Evolutionary conservation across 2,797 vertebrate species (phyloP).

Genomic region (Enteromius treurensis): DNA sequence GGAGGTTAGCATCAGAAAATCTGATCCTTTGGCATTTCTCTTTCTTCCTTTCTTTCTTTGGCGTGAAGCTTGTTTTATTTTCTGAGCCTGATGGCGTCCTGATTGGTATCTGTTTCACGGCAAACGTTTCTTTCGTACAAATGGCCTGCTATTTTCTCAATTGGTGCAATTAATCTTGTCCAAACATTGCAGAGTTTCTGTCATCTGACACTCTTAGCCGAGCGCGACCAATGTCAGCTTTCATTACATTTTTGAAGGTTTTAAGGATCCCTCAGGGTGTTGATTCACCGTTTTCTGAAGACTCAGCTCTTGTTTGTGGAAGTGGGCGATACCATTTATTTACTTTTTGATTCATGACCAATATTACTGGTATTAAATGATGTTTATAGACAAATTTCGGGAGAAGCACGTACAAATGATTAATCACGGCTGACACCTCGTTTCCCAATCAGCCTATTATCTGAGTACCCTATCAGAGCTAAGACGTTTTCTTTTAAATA

Average conservation of each 20-base stretch:
- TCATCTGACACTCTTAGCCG: slow-evolving; percentile 56
- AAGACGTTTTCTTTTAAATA: too few species aligned
- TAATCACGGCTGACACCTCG: too few species aligned
- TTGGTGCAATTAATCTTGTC: slow-evolving; percentile 64
- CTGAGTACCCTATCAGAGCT: too few species aligned
- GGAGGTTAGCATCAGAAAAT: slow-evolving; percentile 43
- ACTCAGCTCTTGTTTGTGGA: neutral
- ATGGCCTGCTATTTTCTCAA: slow-evolving; percentile 59
- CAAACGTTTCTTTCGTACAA: slow-evolving; percentile 59
- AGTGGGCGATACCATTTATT: neutral
- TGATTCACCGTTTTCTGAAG: neutral
- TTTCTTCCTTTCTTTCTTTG: slow-evolving; percentile 23
- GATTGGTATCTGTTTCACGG: slow-evolving; percentile 59
- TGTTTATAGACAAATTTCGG: too few species aligned
- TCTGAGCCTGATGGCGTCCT: slow-evolving; percentile 44
- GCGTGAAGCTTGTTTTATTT: neutral
- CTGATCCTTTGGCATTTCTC: slow-evolving; percentile 15
- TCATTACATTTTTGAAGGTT: slow-evolving; percentile 23
- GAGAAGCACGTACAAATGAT: too few species aligned
- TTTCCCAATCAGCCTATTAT: too few species aligned
- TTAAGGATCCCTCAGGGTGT: slow-evolving; percentile 1
- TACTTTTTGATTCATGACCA: neutral
- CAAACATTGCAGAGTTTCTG: slow-evolving; percentile 59
- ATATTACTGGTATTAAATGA: neutral
- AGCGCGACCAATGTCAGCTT: slow-evolving; percentile 36